Evolutionary conservation across 92 coral and sea anemone species (phyloP).

Genomic region (Porites rus): DNA sequence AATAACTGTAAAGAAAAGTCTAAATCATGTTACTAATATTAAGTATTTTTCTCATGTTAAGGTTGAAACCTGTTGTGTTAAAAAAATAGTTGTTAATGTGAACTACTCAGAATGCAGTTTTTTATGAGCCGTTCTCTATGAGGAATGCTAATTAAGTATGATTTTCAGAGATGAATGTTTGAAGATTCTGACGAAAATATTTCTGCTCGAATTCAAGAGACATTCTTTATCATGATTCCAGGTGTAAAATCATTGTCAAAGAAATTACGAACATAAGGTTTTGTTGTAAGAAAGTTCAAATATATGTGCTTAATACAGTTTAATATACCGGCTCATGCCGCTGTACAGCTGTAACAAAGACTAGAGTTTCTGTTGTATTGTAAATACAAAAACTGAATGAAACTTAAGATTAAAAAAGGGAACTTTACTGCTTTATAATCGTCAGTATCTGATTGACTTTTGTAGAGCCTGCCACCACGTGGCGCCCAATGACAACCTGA

Average conservation of each 20-base stretch:
- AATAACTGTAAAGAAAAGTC: conserved; percentile 4
- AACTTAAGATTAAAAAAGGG: background rate
- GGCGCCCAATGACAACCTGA: no score
- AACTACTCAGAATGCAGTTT: no score
- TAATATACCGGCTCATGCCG: background rate
- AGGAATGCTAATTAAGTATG: no score
- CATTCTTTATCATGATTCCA: no score
- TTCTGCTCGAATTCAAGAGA: no score
- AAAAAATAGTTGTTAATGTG: background rate
- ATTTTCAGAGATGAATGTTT: no score
- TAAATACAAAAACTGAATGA: background rate
- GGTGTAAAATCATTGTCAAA: no score
- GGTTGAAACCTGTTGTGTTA: background rate
- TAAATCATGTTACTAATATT: background rate
- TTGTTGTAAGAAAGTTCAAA: no score
- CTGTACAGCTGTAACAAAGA: background rate
- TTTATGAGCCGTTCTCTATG: background rate
- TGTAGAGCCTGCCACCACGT: no score
- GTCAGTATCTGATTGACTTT: no score
- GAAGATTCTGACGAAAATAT: no score
- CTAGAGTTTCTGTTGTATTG: background rate
- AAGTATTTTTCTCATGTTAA: background rate
- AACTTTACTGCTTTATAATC: background rate
- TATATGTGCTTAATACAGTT: background rate
- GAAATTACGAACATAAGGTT: no score